Evolutionary conservation across 2,888 invertebrate species (phyloP).

Genomic region (Conops quadrifasciatus): DNA sequence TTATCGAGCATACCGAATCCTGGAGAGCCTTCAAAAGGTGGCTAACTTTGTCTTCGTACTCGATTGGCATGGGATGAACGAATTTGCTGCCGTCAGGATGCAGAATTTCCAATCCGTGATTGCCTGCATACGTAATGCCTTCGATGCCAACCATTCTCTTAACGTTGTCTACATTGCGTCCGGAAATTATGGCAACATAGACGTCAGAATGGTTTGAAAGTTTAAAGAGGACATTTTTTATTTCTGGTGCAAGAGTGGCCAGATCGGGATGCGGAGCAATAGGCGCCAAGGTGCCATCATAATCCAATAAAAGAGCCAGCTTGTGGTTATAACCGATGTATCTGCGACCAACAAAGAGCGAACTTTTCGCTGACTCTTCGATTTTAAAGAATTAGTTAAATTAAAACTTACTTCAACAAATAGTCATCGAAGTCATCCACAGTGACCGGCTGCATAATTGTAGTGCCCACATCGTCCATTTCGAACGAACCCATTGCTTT

Average conservation of each 20-base stretch:
- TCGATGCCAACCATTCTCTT: conserved; percentile 91
- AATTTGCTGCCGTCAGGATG: conserved; percentile 92
- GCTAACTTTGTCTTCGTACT: conserved; percentile 82
- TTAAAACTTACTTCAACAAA: conserved; percentile 75
- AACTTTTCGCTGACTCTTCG: background rate
- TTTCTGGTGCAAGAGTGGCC: conserved; percentile 85
- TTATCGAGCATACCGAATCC: conserved; percentile 71
- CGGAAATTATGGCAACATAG: conserved; percentile 87
- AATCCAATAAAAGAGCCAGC: conserved; percentile 83
- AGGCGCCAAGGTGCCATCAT: conserved; percentile 88
- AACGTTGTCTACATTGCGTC: conserved; percentile 86
- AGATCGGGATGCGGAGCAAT: conserved; percentile 90
- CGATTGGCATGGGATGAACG: conserved; percentile 89
- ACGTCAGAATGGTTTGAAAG: conserved; percentile 86
- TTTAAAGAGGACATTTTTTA: conserved; percentile 82
- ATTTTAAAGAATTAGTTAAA: background rate
- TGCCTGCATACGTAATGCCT: conserved; percentile 90
- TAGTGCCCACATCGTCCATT: conserved; percentile 83
- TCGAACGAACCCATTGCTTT: conserved; percentile 87
- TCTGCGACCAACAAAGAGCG: conserved; percentile 63
- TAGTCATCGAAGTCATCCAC: conserved; percentile 92
- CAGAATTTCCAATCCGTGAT: conserved; percentile 86
- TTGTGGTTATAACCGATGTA: conserved; percentile 88
- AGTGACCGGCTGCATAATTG: conserved; percentile 88
- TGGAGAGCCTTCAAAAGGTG: conserved; percentile 80